A percentile compares a stretch with the other conserved stretches of the same genome.
These are phyloP conservation scores for Plestiodon gilberti DNA, from an alignment of 2,113 vertebrate genomes.

Conservation along the genomic window DNA sequence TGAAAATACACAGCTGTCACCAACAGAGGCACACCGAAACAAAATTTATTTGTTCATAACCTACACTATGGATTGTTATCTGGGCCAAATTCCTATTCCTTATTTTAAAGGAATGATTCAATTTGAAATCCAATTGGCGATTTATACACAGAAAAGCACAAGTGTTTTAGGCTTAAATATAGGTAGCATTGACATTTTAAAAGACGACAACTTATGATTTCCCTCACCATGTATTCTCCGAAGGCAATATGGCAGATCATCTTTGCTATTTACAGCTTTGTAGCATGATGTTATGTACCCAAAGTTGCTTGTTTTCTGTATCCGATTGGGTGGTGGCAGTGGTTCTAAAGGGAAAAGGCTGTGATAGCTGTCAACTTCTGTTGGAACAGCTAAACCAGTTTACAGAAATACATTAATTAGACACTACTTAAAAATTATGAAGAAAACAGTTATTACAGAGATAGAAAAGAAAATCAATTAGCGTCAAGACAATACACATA, in stretches of 20 bases:
- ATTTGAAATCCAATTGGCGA: slow-evolving; percentile 13
- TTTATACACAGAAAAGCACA: slow-evolving; percentile 9
- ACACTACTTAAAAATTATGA: slow-evolving; percentile 26
- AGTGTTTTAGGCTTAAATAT: slow-evolving; percentile 28
- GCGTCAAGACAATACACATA: background rate
- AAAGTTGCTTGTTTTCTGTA: slow-evolving; percentile 99
- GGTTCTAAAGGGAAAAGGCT: slow-evolving; percentile 97
- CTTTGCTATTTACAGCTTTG: slow-evolving; percentile 98
- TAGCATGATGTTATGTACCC: slow-evolving; percentile 98
- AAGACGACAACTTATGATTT: slow-evolving; percentile 9
- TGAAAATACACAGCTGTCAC: slow-evolving; percentile 27
- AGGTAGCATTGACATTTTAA: slow-evolving; percentile 18
- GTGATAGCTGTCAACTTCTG: slow-evolving; percentile 98
- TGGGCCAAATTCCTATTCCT: background rate
- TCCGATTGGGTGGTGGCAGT: slow-evolving; percentile 92
- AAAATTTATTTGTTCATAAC: background rate
- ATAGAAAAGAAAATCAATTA: slow-evolving; percentile 48
- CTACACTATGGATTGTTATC: background rate
- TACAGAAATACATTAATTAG: slow-evolving; percentile 49
- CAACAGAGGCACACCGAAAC: slow-evolving; percentile 15
- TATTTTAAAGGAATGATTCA: slow-evolving; percentile 18
- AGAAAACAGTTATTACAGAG: slow-evolving; percentile 21
- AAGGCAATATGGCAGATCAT: slow-evolving; percentile 98
- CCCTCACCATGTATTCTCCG: slow-evolving; percentile 95
- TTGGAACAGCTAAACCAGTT: slow-evolving; percentile 86